Evolutionary conservation across 2,113 vertebrate species (phyloP).

Genomic region (Sinosuthora webbiana): DNA sequence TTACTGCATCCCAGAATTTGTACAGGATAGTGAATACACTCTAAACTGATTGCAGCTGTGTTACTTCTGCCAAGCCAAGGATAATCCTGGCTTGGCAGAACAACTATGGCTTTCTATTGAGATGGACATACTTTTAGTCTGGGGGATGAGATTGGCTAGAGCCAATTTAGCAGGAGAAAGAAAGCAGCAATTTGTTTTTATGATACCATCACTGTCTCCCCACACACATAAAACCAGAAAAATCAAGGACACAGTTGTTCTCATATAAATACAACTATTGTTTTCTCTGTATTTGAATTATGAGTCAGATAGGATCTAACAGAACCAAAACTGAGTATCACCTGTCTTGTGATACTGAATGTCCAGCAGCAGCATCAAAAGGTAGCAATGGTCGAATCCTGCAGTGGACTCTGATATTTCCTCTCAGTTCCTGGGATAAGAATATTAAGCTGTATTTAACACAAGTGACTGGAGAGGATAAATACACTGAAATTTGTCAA

Average conservation of each 20-base stretch:
- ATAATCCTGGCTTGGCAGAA: not conserved
- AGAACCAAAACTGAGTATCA: not conserved
- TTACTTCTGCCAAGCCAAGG: not conserved
- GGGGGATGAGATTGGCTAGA: not conserved
- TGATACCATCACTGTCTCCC: not conserved
- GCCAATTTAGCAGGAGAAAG: not conserved
- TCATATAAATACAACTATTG: not conserved
- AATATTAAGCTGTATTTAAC: not conserved
- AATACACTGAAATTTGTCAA: not conserved
- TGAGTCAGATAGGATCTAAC: not conserved
- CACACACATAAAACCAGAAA: not conserved
- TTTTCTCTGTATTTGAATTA: not conserved
- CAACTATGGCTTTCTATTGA: not conserved
- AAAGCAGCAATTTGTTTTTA: not conserved
- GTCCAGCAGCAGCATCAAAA: not conserved
- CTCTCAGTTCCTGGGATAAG: slow-evolving; percentile 61
- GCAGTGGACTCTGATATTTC: slow-evolving; percentile 68
- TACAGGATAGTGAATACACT: not conserved
- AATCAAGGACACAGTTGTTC: not conserved
- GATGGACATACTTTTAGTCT: not conserved
- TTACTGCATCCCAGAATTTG: not conserved
- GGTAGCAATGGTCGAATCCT: slow-evolving; percentile 58
- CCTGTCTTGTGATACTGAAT: not conserved
- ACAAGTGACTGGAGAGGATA: not conserved
- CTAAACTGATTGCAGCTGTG: not conserved